Conservation (phyloP, 2,113 vertebrate species). For the Benthochromis sp. region DNA sequence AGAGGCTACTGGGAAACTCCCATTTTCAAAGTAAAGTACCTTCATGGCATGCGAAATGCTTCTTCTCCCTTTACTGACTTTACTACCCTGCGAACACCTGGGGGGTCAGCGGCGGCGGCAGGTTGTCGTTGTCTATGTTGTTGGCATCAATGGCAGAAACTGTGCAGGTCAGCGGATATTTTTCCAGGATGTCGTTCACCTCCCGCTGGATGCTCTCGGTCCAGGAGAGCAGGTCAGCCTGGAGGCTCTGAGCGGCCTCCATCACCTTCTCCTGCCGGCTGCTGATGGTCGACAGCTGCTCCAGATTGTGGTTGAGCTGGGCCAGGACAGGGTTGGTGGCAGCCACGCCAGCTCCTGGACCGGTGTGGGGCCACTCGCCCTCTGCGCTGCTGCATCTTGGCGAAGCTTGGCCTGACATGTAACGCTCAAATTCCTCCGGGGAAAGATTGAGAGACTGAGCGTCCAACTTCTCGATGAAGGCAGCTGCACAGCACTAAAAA, state of each 20-base stretch:
- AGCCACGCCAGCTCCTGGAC: constrained; percentile 53
- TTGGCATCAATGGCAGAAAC: constrained; percentile 87
- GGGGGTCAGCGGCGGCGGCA: constrained; percentile 85
- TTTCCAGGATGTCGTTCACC: constrained; percentile 83
- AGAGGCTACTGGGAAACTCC: neutral
- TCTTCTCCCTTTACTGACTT: neutral
- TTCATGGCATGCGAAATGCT: neutral
- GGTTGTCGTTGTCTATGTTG: constrained; percentile 83
- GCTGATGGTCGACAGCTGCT: constrained; percentile 79
- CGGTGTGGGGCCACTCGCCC: constrained; percentile 55
- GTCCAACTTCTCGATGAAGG: constrained; percentile 96
- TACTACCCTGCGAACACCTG: constrained; percentile 85
- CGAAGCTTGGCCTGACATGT: constrained; percentile 89
- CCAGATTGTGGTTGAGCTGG: constrained; percentile 84
- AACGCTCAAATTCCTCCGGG: constrained; percentile 90
- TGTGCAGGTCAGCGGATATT: constrained; percentile 74
- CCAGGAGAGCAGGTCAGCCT: constrained; percentile 87
- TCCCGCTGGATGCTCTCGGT: constrained; percentile 78
- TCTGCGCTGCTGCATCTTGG: constrained; percentile 76
- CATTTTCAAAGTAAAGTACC: neutral
- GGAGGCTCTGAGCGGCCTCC: constrained; percentile 80
- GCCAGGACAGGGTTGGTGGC: constrained; percentile 75
- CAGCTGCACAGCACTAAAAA: constrained; percentile 87
- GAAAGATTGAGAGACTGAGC: constrained; percentile 92
- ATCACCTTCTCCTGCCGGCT: constrained; percentile 82